phyloP scores from a whole-genome alignment of 1,140 invertebrate species.

The Helicorthomorpha holstii region DNA sequence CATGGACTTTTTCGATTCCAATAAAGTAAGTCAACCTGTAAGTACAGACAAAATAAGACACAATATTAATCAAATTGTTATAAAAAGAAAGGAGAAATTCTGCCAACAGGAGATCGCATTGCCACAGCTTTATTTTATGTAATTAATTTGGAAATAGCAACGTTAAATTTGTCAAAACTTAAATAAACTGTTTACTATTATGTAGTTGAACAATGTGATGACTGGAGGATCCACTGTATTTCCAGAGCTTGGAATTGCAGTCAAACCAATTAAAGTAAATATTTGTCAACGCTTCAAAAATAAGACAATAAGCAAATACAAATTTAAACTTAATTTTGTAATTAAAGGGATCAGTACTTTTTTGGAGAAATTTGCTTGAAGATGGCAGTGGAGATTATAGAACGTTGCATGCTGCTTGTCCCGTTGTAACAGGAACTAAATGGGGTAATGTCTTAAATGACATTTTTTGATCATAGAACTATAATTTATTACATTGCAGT shows the following conservation, averaged over 20 bases:
- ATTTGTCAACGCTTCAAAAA: neutral
- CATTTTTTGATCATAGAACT: no score
- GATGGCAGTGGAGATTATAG: conserved; percentile 15
- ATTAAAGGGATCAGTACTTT: conserved; percentile 16
- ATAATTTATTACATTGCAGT: no score
- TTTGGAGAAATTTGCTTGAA: conserved; percentile 18
- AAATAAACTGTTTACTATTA: neutral
- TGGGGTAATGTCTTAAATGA: no score
- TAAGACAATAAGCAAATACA: no score
- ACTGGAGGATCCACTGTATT: neutral
- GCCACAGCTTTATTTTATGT: neutral
- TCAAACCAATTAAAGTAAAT: neutral
- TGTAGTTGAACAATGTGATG: neutral
- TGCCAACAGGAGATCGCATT: neutral
- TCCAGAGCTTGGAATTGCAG: neutral
- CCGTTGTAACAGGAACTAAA: conserved; percentile 16
- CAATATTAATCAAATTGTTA: neutral
- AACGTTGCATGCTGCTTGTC: conserved; percentile 18
- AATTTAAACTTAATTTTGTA: no score
- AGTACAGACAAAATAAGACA: neutral
- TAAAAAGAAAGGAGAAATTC: neutral
- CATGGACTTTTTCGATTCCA: conserved; percentile 12
- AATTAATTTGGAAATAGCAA: neutral
- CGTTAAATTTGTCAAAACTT: neutral
- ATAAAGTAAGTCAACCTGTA: neutral